phyloP scores from a whole-genome alignment of 2,888 invertebrate species.

The Liodrosophila aerea region DNA sequence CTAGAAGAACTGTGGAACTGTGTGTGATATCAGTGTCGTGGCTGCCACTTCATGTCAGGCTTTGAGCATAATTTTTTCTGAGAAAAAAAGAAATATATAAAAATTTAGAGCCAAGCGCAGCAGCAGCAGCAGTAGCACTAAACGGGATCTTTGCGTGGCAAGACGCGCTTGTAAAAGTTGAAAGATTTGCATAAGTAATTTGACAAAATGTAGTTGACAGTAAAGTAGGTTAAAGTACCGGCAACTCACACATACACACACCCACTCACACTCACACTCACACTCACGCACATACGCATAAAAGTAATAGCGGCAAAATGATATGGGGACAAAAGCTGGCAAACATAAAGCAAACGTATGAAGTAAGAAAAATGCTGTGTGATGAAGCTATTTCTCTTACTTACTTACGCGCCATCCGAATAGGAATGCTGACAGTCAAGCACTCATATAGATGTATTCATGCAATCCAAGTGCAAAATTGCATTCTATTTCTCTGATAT shows the following conservation, averaged over 20 bases:
- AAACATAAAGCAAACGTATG: conserved; percentile 46
- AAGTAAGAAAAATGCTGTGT: conserved; percentile 51
- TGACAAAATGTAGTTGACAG: conserved; percentile 79
- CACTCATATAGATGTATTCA: no score
- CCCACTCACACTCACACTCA: conserved; percentile 27
- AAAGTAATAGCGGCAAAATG: conserved; percentile 50
- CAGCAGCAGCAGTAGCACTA: conserved; percentile 39
- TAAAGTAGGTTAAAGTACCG: conserved; percentile 63
- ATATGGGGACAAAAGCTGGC: conserved; percentile 39
- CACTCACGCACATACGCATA: conserved; percentile 17
- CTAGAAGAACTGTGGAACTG: no score
- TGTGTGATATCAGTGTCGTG: conserved; percentile 61
- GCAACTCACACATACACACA: conserved; percentile 39
- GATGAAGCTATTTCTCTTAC: conserved; percentile 70
- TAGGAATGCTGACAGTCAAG: conserved; percentile 7
- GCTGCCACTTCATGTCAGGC: conserved; percentile 70
- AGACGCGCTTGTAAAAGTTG: conserved; percentile 71
- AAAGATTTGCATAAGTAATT: conserved; percentile 80
- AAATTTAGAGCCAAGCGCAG: conserved; percentile 8
- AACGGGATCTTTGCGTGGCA: conserved; percentile 71
- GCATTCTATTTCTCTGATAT: background rate
- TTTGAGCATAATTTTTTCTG: conserved; percentile 66
- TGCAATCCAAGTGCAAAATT: conserved; percentile 15
- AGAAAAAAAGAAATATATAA: conserved; percentile 18
- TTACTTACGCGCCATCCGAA: conserved; percentile 42